Evolutionary conservation across 1,140 invertebrate genomes (phyloP), one percentile per base, ranked within the genome.

Genomic region (Nymphalis io): DNA sequence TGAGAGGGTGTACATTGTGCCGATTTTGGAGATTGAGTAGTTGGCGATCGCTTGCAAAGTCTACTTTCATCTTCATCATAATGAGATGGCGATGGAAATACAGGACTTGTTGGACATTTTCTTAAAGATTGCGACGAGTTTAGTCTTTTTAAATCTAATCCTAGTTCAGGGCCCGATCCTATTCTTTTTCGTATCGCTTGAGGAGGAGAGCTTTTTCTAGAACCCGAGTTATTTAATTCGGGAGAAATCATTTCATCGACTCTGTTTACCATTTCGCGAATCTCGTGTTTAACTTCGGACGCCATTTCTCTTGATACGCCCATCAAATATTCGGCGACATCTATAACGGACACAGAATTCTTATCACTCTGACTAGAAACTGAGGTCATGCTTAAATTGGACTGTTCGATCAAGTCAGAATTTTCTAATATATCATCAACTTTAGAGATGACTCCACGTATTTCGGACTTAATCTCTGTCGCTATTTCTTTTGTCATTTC

Each of bases 401-500:
- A 87, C 78, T 93, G 86, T 66, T 92, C 90, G 20, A 91, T 72
- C 8, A 81, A 79, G 70, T 94, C 93, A 2, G 93, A 93, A 79
- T 95, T 95, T 23, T 95, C 95, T 3, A 96, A 82, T 38, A 95
- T 95, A 82, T 96, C 95, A 70, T 96, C 95, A 0, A 96, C 95
- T 84, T 94, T 94, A 0, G 94, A 95, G 61, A 96, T 96, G 0
- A 96, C 95, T 87, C 95, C 95, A 1, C 95, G 90, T 21, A 96
- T 95, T 92, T 96, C 95, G 3, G 95, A 96, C 83, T 96, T 96
- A 10, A 96, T 95, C 86, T 96, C 95, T 8, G 95, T 96, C 0
- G 95, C 95, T 55, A 96, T 88, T 90, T 96, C 95, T 89, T 94
- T 95, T 0, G 95, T 95, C 75, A 95, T 94, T 85, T 95, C 95